Evolutionary conservation across 2,113 vertebrate genomes (phyloP).

Genomic region (Poeciliopsis occidentalis): DNA sequence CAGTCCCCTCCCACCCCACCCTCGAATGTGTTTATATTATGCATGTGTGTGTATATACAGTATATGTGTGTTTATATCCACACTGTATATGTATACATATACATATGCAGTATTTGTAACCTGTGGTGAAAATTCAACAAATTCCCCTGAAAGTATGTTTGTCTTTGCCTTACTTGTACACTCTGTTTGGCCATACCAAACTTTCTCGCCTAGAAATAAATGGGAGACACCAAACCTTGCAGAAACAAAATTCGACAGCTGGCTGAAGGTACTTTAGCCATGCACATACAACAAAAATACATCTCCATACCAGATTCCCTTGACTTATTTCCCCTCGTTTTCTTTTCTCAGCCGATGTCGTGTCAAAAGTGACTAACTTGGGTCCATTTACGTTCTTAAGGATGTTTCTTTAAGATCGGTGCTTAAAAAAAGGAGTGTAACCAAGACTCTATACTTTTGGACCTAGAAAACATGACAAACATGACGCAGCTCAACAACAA

Average conservation of each 20-base stretch:
- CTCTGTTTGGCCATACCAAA: constrained; percentile 67
- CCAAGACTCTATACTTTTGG: constrained; percentile 27
- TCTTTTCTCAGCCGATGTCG: constrained; percentile 44
- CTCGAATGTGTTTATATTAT: constrained; percentile 82
- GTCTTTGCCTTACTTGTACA: constrained; percentile 80
- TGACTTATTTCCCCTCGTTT: constrained; percentile 25
- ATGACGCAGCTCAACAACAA: constrained; percentile 22
- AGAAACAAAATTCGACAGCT: constrained; percentile 32
- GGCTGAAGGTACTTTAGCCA: constrained; percentile 28
- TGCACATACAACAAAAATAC: constrained; percentile 32
- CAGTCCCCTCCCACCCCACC: constrained; percentile 62
- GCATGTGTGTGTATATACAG: constrained; percentile 80
- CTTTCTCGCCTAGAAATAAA: constrained; percentile 26
- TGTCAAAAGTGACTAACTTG: constrained; percentile 19
- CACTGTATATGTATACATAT: constrained; percentile 83
- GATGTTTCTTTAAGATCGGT: constrained; percentile 58
- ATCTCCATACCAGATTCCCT: constrained; percentile 58
- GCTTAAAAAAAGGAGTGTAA: constrained; percentile 47
- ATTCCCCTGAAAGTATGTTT: constrained; percentile 75
- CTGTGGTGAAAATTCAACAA: constrained; percentile 72
- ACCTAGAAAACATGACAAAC: constrained; percentile 51
- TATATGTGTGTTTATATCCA: constrained; percentile 82
- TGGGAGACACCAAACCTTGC: constrained; percentile 36
- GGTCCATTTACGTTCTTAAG: constrained; percentile 39
- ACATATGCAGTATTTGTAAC: constrained; percentile 82